Evolutionary conservation across 2,797 vertebrate genomes (phyloP).

Genomic region (Cyclopterus lumpus): DNA sequence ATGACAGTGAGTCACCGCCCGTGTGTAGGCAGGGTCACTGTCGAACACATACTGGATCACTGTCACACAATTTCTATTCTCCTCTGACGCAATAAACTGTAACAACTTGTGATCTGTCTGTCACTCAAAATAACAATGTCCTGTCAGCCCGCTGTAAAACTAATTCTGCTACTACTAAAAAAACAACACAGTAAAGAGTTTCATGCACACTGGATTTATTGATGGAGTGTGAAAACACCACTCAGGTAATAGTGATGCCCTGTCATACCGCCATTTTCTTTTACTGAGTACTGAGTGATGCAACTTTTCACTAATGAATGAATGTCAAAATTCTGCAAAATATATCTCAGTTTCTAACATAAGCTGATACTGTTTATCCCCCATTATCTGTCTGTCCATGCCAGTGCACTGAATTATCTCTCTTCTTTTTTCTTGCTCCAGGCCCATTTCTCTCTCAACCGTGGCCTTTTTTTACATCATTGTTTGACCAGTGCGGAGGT

Average conservation of each 20-base stretch:
- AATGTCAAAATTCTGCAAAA: conserved; percentile 54
- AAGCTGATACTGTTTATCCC: conserved; percentile 8
- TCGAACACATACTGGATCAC: conserved; percentile 60
- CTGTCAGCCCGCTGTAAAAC: conserved; percentile 23
- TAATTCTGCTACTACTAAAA: conserved; percentile 38
- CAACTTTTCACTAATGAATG: conserved; percentile 44
- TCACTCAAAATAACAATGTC: conserved; percentile 73
- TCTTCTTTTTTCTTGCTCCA: conserved; percentile 45
- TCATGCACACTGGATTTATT: conserved; percentile 36
- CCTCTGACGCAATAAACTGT: conserved; percentile 73
- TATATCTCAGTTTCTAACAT: conserved; percentile 27
- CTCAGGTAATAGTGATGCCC: conserved; percentile 34
- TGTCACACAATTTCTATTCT: conserved; percentile 65
- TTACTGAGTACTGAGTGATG: conserved; percentile 23
- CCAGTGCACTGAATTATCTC: conserved; percentile 36
- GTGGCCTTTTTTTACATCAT: conserved; percentile 73
- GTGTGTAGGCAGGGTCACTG: conserved; percentile 47
- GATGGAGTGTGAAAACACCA: conserved; percentile 30
- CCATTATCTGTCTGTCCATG: conserved; percentile 56
- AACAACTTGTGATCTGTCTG: conserved; percentile 71
- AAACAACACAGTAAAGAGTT: conserved; percentile 18
- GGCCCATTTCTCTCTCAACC: conserved; percentile 64
- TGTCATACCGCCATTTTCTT: conserved; percentile 26
- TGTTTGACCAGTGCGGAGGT: conserved; percentile 74
- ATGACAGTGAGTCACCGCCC: conserved; percentile 71